Evolutionary conservation across 2,888 invertebrate species (phyloP), one percentile per base, ranked within the genome.

Genomic region (Ecliptopera silaceata): DNA sequence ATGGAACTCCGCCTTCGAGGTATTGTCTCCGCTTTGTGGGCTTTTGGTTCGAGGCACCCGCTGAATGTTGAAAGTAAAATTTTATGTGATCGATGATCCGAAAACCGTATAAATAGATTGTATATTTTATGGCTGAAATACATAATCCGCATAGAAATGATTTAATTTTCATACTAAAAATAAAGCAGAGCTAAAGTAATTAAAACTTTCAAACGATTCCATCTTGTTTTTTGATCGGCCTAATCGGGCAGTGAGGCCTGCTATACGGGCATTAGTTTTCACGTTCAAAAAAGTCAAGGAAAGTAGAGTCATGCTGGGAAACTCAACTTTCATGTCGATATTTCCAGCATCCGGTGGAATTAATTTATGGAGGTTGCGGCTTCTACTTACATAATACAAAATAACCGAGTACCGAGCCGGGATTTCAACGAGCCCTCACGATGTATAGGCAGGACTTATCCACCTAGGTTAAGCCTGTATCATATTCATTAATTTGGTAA

Each of bases 1-100:
- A 82, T 80, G 64, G 71, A 63, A 34, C 63, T 59, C 54, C 65
- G 66, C 65, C 69, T 68, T 63, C 63, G 68, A 66, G 64, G 71
- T 75, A 79, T 81, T 79, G 79, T 81, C 71, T 76, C 71, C 72
- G 72, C 50, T 54, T 42, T 51, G 54, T 57, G 54, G 44, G 47
- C 32, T 56, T 48, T 51, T 39, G 50, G 56, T 51, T 54, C 53
- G 44, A 20, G 29, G 34, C 36, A 22, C 39, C 47, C 44, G 32
- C 42, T 52, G 49, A 56, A 56, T 53, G 46, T 34, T 54, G 53
- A 50, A 56, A 57, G 54, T 53, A 47, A 61, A 50, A 56, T 57
- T 56, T 56, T 51, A 54, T 51, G 50, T 54, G 54, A 50, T 54
- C 54, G 54, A 46, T 50, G 54, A 45, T 45, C 54, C 17, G 46